These are phyloP conservation scores for Eumerus sabulonum DNA, from an alignment of 2,888 invertebrate genomes.

Conservation along the genomic window DNA sequence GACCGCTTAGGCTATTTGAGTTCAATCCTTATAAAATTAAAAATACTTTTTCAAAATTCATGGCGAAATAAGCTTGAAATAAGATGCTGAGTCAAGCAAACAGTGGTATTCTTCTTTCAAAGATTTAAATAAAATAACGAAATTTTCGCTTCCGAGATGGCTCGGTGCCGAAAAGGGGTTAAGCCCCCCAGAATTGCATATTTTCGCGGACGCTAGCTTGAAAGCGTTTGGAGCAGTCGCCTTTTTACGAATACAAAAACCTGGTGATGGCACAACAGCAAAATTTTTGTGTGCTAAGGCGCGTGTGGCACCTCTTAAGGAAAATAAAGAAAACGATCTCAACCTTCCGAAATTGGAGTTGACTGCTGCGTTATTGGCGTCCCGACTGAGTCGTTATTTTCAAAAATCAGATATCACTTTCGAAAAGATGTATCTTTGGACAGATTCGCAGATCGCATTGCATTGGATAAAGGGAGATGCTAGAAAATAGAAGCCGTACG, in stretches of 20 bases:
- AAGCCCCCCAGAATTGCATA: not conserved
- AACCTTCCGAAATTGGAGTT: conserved; percentile 5
- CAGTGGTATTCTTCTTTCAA: not conserved
- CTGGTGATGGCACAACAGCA: not conserved
- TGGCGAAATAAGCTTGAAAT: not conserved
- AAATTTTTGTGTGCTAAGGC: conserved; percentile 19
- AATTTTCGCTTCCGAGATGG: conserved; percentile 1
- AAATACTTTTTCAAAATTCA: conserved; percentile 6
- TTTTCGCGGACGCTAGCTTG: conserved; percentile 11
- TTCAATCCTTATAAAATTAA: conserved; percentile 10
- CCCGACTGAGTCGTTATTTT: conserved; percentile 12
- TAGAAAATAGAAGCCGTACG: conserved; percentile 31
- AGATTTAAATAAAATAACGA: not conserved
- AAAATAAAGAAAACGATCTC: conserved; percentile 1
- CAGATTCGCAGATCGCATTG: conserved; percentile 18
- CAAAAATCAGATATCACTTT: conserved; percentile 6
- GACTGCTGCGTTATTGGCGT: conserved; percentile 16
- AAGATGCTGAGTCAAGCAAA: not conserved
- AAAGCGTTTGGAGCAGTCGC: conserved; percentile 18
- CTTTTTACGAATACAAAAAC: not conserved
- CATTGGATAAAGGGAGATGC: conserved; percentile 30
- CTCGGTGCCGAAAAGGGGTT: not conserved
- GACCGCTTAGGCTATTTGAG: conserved; percentile 13
- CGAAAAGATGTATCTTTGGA: conserved; percentile 25
- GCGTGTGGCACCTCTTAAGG: conserved; percentile 1